Base-by-base conservation (phyloP, 2,113 vertebrate genomes). In the Tympanuchus pallidicinctus region DNA sequence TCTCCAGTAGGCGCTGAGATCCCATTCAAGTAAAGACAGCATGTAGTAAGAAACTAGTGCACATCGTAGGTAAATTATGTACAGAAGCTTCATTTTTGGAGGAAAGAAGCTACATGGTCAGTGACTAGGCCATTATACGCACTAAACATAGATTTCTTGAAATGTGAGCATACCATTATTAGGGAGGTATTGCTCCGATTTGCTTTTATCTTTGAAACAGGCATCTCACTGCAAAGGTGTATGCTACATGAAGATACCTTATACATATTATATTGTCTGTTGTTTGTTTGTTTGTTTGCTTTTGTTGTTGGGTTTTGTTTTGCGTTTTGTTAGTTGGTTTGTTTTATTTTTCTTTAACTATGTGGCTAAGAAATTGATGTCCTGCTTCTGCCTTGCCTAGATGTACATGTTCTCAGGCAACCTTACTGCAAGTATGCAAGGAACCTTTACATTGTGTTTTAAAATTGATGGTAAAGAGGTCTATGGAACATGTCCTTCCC, bases 41-140 rank as follows among this genome's bases (percentile, higher is more conserved):
- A 1, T 13, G 16, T 12, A 6, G 6, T 9, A 66, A 69, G 48
- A 59, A 74, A 11, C 36, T 9, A 3, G 17, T 56, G 6, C 13
- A 7, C 1, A 0, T 64, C 25, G 24, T 10, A 89, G 69, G 17
- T 54, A 28, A 8, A 30, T 15, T 52, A 63, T 20, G 18, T 16
- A 10, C 21, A 82, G 56, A 45, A 40, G 30, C n/a, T 34, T 71
- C 42, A 15, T 16, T 82, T 4, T 22, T 50, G 43, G 43, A 82
- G 36, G 38, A 38, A 5, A 9, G 21, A 82, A 10, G 7, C 4
- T 38, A 25, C 18, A 0, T 1, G 13, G 4, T 4, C 28, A 38
- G 10, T 73, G 54, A 2, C 12, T n/a, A 82, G n/a, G 42, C 4
- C 6, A 48, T 11, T 40, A 11, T 4, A 40, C 10, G 79, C 8